phyloP scores from a whole-genome alignment of 2,113 vertebrate genomes.

The Callionymus lyra region DNA sequence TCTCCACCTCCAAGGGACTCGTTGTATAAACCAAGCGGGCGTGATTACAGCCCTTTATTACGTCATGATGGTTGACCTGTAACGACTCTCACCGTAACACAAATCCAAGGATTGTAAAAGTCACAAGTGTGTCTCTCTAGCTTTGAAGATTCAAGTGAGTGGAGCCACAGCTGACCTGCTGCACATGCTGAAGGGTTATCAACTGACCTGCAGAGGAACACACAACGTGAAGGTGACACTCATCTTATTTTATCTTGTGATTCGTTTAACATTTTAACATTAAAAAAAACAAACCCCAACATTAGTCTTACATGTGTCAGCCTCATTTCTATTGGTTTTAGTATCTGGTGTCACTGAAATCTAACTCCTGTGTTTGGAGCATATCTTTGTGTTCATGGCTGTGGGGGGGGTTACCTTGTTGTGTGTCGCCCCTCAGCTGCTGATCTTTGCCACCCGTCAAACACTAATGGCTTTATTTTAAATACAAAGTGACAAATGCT shows the following conservation, averaged over 20 bases:
- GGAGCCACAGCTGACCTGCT: conserved; percentile 63
- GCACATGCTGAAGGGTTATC: conserved; percentile 58
- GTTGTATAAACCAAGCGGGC: too few species aligned
- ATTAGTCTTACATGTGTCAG: too few species aligned
- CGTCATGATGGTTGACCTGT: too few species aligned
- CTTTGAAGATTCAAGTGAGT: conserved; percentile 71
- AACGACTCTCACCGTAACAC: too few species aligned
- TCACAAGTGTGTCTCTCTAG: too few species aligned
- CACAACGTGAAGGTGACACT: conserved; percentile 64
- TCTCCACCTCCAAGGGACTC: too few species aligned
- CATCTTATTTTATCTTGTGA: background rate
- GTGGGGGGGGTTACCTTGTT: conserved; percentile 20
- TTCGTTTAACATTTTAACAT: too few species aligned
- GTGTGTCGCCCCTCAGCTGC: conserved; percentile 52
- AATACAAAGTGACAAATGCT: conserved; percentile 31
- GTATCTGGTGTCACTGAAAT: conserved; percentile 23
- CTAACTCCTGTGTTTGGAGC: conserved; percentile 22
- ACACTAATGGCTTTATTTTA: conserved; percentile 52
- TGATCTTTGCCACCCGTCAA: conserved; percentile 22
- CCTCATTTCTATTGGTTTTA: too few species aligned
- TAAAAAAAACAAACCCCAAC: too few species aligned
- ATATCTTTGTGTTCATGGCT: conserved; percentile 11
- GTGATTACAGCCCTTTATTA: too few species aligned
- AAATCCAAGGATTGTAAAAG: too few species aligned
- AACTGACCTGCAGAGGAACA: conserved; percentile 61